Base-by-base conservation (phyloP, 2,113 vertebrate species). In the Pipra filicauda region DNA sequence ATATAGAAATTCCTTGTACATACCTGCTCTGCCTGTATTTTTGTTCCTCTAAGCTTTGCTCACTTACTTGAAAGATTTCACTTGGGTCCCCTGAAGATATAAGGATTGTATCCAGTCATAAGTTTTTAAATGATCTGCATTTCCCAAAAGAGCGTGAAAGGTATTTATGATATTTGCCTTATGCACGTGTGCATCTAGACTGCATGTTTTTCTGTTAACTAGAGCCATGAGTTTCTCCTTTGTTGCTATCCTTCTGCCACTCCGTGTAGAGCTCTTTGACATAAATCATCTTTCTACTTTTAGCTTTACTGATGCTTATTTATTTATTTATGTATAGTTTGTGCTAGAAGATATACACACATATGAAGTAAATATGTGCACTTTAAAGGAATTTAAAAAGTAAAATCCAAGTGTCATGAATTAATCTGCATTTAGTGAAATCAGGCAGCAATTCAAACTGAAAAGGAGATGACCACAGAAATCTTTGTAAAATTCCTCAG, bases 91-190 rank as follows among this genome's bases (percentile, higher is more conserved):
- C 71, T 33, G 59, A 58, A 20, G 28, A 11, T 86, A 20, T 73
- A 74, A 94, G 15, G n/a, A 55, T 3, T 69, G n/a, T 88, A 58
- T 33, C 26, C 10, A 10, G 14, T 31, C 58, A 80, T 6, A 17
- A 93, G 18, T n/a, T 77, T 17, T 80, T 62, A 77, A 76, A 64
- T 66, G 65, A 58, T 43, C 43, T 67, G 15, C 70, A 41, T 85
- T 89, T 91, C 31, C 51, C 33, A 57, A 73, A 75, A 85, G 28
- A 85, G 4, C 24, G 8, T 76, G 37, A 57, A 81, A 92, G 35
- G 39, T 78, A 87, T 93, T 92, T 88, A 55, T 61, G 31, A 33
- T 89, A 85, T 90, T 85, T 93, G 44, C 24, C 85, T 89, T 48
- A n/a, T 5, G 27, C 59, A 62, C 51, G 89, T 90, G 48, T 1